Evolutionary conservation across 2,113 vertebrate genomes (phyloP).

Genomic region (Micronycteris hirsuta): DNA sequence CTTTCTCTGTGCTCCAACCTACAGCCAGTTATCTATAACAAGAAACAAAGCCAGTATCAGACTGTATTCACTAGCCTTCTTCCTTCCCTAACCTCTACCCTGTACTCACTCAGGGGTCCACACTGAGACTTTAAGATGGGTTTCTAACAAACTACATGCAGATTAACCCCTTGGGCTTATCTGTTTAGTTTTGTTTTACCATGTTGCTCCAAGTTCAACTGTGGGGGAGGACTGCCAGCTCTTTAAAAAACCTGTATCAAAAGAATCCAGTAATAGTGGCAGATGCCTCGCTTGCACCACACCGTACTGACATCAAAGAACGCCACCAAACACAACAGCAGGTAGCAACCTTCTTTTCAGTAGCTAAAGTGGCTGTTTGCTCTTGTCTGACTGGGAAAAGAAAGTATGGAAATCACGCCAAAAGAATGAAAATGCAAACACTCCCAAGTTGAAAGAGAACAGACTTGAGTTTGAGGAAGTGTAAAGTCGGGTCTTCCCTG

Average conservation of each 20-base stretch:
- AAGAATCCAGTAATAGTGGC: too few relatives aligned
- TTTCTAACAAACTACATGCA: not conserved
- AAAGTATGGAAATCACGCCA: not conserved
- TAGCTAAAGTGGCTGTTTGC: not conserved
- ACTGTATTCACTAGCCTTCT: too few relatives aligned
- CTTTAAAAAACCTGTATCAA: not conserved
- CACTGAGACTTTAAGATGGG: not conserved
- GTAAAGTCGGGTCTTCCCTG: not conserved
- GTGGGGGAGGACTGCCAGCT: not conserved
- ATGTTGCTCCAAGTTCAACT: not conserved
- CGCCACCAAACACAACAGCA: not conserved
- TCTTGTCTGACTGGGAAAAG: not conserved
- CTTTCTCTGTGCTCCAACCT: not conserved
- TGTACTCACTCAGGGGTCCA: not conserved
- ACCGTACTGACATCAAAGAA: rapidly evolving
- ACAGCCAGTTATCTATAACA: not conserved
- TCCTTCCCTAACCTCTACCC: too few relatives aligned
- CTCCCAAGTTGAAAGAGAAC: not conserved
- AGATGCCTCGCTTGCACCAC: not conserved
- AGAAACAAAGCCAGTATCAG: not conserved
- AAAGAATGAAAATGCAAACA: not conserved
- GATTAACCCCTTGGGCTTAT: not conserved
- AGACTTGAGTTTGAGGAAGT: not conserved
- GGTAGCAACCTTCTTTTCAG: not conserved
- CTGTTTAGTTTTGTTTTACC: not conserved